phyloP scores from a whole-genome alignment of 1,140 invertebrate species.

The Drosophila carrolli region DNA sequence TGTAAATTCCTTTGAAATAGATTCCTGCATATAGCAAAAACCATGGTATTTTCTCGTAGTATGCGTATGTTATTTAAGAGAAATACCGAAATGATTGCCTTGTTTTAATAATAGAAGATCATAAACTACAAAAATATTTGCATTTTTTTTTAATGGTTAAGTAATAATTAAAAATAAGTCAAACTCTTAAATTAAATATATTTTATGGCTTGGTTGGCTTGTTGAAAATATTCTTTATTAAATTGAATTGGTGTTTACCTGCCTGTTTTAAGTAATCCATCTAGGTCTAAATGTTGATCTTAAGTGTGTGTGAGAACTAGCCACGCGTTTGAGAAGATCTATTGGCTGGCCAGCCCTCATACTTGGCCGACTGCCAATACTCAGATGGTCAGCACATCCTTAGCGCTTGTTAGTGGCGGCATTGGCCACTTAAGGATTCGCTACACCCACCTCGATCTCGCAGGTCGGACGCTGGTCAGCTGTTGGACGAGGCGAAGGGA shows the following conservation, averaged over 20 bases:
- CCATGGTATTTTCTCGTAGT: neutral
- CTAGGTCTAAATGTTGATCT: neutral
- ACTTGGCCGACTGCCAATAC: slow-evolving; percentile 32
- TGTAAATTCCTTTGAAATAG: slow-evolving; percentile 1
- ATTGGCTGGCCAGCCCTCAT: slow-evolving; percentile 2
- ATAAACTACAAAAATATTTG: no score
- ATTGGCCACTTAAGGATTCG: slow-evolving; percentile 60
- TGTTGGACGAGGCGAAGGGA: slow-evolving; percentile 51
- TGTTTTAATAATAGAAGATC: no score
- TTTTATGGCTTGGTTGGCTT: no score
- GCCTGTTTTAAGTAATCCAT: no score
- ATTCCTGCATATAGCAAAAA: neutral
- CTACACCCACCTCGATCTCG: slow-evolving; percentile 47
- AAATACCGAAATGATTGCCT: no score
- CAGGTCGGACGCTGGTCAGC: slow-evolving; percentile 55
- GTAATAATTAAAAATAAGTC: no score
- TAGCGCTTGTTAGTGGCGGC: slow-evolving; percentile 50
- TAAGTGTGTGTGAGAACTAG: neutral
- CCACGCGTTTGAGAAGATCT: slow-evolving; percentile 21
- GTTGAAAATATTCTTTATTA: no score
- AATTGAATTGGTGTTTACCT: no score
- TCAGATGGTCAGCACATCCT: slow-evolving; percentile 40
- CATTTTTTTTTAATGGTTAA: no score
- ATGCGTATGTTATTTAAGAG: neutral
- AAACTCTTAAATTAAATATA: no score